Conservation (phyloP, 37 sponge, comb jelly and placozoan genomes). For the Halisarca cf. caerulea region DNA sequence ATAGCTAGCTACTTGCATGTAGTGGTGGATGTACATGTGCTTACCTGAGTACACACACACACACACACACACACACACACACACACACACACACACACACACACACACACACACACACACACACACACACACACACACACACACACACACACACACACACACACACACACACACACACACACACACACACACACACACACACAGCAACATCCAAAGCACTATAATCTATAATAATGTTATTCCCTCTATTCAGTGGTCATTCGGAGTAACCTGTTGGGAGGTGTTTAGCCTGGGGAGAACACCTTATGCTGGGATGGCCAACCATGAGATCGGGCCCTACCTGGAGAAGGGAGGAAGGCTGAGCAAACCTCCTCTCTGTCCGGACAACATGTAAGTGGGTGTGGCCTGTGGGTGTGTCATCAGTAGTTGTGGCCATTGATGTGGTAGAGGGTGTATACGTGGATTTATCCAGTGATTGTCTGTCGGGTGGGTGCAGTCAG, state of each 20-base stretch:
- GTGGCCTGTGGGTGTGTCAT: not conserved
- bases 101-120: too few relatives aligned
- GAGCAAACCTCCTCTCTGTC: constrained; percentile 8
- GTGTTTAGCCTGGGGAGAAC: constrained; percentile 20
- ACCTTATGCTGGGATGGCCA: constrained; percentile 18
- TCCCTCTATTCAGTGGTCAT: constrained; percentile 22
- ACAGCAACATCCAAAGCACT: not conserved
- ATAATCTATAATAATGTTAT: not conserved
- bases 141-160: too few relatives aligned
- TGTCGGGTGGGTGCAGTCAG: not conserved
- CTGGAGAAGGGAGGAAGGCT: constrained; percentile 1
- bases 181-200: not conserved
- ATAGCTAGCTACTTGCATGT: too few relatives aligned
- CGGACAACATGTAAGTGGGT: constrained; percentile 2
- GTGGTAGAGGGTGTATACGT: not conserved
- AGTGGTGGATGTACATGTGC: too few relatives aligned
- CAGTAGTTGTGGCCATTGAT: not conserved
- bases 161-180: constrained; percentile 25
- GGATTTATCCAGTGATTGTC: not conserved
- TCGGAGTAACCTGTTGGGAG: constrained; percentile 36
- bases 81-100: too few relatives aligned
- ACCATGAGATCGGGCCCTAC: constrained; percentile 28
- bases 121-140: too few relatives aligned
- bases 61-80: too few relatives aligned
- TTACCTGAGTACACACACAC: too few relatives aligned